Conservation (phyloP, 2,888 invertebrate species). For the Limnephilus lunatus region DNA sequence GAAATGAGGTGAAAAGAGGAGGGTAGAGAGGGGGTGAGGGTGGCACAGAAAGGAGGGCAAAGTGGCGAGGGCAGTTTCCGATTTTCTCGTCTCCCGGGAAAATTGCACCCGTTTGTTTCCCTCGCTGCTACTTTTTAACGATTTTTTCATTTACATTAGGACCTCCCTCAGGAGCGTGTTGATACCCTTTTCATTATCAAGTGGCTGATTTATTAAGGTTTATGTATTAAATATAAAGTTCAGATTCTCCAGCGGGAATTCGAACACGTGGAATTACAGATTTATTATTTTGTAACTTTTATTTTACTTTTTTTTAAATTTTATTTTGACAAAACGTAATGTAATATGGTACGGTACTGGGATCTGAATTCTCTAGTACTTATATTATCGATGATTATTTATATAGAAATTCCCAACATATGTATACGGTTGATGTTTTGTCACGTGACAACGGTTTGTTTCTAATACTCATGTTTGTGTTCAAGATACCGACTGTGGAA, state of each 20-base stretch:
- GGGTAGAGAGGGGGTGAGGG: neutral
- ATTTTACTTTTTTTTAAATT: neutral
- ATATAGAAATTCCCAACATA: too few species aligned
- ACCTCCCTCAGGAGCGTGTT: neutral
- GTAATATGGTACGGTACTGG: too few species aligned
- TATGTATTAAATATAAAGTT: neutral
- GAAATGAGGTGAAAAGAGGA: neutral
- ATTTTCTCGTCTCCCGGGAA: conserved; percentile 15
- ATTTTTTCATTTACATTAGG: neutral
- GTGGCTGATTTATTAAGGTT: neutral
- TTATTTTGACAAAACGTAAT: neutral
- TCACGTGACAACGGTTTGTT: too few species aligned
- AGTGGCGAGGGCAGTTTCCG: conserved; percentile 8
- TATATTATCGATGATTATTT: too few species aligned
- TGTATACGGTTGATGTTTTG: too few species aligned
- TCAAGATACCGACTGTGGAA: too few species aligned
- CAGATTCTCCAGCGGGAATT: neutral
- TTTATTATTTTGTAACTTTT: neutral
- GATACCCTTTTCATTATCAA: neutral
- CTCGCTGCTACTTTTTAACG: neutral
- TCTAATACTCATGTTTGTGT: too few species aligned
- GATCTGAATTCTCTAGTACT: too few species aligned
- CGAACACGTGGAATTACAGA: neutral
- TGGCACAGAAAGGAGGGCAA: neutral
- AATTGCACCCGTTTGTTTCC: conserved; percentile 21